Evolutionary conservation across 1,140 invertebrate species (phyloP).

Genomic region (Brachionus rotundiformis): DNA sequence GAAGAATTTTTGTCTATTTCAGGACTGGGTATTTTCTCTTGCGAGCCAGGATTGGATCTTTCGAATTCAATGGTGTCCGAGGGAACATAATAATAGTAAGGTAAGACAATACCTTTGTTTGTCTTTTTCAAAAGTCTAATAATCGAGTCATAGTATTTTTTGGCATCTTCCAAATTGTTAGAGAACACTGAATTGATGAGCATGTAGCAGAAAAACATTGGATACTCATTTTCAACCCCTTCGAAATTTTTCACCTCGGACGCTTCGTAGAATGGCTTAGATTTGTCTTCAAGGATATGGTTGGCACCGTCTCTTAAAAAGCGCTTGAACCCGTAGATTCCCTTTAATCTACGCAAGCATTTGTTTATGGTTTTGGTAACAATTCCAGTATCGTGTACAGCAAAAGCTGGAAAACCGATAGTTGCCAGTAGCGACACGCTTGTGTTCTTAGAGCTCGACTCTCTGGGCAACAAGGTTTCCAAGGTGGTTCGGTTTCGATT

Average conservation of each 20-base stretch:
- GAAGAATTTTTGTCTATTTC: conserved; percentile 67
- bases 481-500: conserved; percentile 98
- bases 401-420: conserved; percentile 95
- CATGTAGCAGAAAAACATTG: conserved; percentile 90
- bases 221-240: conserved; percentile 95
- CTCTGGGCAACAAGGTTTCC: conserved; percentile 92
- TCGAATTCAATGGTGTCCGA: conserved; percentile 77
- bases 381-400: conserved; percentile 83
- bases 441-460: conserved; percentile 85
- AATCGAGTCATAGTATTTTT: conserved; percentile 83
- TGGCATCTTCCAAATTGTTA: conserved; percentile 81
- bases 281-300: conserved; percentile 80
- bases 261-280: conserved; percentile 72
- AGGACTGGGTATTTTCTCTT: conserved; percentile 69
- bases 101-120: conserved; percentile 54
- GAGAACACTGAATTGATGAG: conserved; percentile 78
- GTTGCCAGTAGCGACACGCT: conserved; percentile 86
- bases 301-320: conserved; percentile 94
- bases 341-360: conserved; percentile 79
- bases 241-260: conserved; percentile 86
- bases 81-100: conserved; percentile 71
- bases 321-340: conserved; percentile 87
- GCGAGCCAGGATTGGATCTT: conserved; percentile 72
- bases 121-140: conserved; percentile 59
- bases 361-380: conserved; percentile 84